Evolutionary conservation across 2,888 invertebrate genomes (phyloP).

Genomic region (Phasia obesa): DNA sequence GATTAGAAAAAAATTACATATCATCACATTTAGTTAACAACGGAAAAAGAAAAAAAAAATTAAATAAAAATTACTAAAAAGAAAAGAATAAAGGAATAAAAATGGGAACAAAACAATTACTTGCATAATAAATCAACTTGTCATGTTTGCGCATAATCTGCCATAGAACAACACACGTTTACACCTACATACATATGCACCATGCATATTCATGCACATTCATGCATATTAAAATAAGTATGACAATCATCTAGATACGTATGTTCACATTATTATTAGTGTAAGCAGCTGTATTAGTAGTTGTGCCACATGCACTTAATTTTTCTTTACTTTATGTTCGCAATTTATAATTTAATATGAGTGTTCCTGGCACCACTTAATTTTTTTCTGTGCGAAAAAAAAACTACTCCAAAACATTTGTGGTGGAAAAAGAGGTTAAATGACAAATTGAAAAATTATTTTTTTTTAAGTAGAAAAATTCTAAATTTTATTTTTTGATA

Average conservation of each 20-base stretch:
- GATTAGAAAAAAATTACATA: conserved; percentile 44
- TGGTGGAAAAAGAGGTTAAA: too few species aligned
- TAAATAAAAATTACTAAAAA: conserved; percentile 29
- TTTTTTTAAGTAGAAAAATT: too few species aligned
- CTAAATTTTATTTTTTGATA: too few species aligned
- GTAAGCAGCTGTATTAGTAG: conserved; percentile 36
- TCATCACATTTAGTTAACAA: conserved; percentile 60
- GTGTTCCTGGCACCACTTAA: not conserved
- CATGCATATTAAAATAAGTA: conserved; percentile 34
- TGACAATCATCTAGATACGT: conserved; percentile 33
- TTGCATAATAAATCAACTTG: conserved; percentile 80
- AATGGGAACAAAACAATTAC: conserved; percentile 80
- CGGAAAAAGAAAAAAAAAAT: conserved; percentile 18
- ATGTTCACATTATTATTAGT: not conserved
- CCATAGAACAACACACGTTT: conserved; percentile 64
- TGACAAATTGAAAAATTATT: too few species aligned
- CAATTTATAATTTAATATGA: conserved; percentile 4
- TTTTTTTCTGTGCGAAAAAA: not conserved
- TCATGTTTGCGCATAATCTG: conserved; percentile 74
- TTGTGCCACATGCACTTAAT: conserved; percentile 44
- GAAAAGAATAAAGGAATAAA: conserved; percentile 30
- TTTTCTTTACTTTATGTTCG: conserved; percentile 17
- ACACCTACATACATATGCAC: conserved; percentile 7
- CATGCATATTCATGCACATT: conserved; percentile 10
- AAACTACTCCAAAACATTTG: too few species aligned